Conservation (phyloP, 2,113 vertebrate species). For the Silurus glanis region DNA sequence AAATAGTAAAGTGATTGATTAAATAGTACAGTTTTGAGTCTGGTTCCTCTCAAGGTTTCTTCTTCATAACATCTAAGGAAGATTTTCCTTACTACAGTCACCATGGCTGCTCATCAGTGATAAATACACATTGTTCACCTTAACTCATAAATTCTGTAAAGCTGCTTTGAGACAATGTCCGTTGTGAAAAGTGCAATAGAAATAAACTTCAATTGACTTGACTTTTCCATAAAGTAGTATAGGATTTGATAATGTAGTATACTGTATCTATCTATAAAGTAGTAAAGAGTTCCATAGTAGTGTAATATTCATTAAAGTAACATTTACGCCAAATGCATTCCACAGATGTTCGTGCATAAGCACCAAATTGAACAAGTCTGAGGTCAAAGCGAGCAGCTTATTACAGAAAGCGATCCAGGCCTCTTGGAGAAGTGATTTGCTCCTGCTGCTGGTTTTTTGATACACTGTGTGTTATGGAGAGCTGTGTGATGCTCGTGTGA, state of each 20-base stretch:
- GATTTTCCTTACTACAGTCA: background rate
- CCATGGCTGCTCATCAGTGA: background rate
- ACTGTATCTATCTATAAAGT: no score
- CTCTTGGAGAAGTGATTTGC: constrained; percentile 48
- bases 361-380: constrained; percentile 1
- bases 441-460: constrained; percentile 57
- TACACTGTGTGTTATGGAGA: constrained; percentile 59
- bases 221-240: no score
- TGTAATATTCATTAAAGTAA: background rate
- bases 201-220: no score
- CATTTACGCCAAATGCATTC: background rate
- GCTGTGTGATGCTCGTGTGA: constrained; percentile 61
- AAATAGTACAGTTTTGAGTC: no score
- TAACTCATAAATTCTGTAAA: background rate
- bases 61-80: no score
- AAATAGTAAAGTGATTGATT: no score
- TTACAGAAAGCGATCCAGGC: constrained; percentile 50
- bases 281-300: no score
- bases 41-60: no score
- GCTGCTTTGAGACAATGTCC: background rate
- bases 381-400: constrained; percentile 40
- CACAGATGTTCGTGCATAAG: constrained; percentile 19
- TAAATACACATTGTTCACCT: no score
- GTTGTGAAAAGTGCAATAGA: background rate
- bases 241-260: no score